These are phyloP conservation scores for Garrulus glandarius DNA, from an alignment of 2,797 vertebrate species.

Conservation along the genomic window DNA sequence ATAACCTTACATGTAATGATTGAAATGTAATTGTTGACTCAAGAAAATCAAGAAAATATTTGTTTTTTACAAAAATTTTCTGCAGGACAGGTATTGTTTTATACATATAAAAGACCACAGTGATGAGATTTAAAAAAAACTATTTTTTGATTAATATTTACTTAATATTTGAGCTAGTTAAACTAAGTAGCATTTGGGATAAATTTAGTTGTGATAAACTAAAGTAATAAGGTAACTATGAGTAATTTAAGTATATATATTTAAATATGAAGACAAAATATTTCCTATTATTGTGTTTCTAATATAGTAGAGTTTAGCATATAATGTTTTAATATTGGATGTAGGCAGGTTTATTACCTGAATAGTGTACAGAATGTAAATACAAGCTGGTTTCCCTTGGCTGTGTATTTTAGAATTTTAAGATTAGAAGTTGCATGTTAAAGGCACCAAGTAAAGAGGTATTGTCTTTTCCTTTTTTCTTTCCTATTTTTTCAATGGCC, in stretches of 20 bases:
- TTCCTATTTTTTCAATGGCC: background rate
- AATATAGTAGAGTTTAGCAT: background rate
- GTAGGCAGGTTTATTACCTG: background rate
- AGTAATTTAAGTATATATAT: background rate
- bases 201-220: background rate
- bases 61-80: background rate
- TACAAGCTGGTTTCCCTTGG: background rate
- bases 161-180: background rate
- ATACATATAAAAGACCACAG: background rate
- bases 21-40: background rate
- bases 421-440: background rate
- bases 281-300: background rate
- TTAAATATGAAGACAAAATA: background rate
- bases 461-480: too few species aligned
- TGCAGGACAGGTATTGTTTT: background rate
- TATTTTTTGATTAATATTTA: background rate
- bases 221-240: background rate
- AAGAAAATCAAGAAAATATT: background rate
- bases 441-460: background rate
- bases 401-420: background rate
- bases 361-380: background rate
- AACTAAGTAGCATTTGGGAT: background rate
- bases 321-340: background rate
- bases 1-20: background rate
- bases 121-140: background rate